Evolutionary conservation across 2,888 invertebrate genomes (phyloP), one percentile per base, ranked within the genome.

Genomic region (Clanis bilineata): DNA sequence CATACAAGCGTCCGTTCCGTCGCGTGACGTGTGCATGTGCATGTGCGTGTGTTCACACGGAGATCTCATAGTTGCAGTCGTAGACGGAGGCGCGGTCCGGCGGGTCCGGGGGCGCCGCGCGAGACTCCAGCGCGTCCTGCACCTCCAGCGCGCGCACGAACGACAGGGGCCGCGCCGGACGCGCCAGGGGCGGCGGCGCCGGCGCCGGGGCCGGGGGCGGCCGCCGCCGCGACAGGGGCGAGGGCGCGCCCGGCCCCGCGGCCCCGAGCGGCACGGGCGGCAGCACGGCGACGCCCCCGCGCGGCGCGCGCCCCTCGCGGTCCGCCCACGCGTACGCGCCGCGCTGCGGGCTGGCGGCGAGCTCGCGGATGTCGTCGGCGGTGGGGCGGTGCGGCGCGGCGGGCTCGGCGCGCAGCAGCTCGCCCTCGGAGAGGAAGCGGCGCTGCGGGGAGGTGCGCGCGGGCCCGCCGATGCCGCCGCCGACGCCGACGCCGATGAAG

Each of bases 41-140:
- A n/a, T n/a, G n/a, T n/a, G n/a, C n/a, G n/a, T n/a, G n/a, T n/a
- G n/a, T n/a, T 96, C 96, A 98, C 94, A 98, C 97, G 73, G 97
- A 97, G 93, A 98, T 98, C 91, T 98, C 98, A 90, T 98, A 97
- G 93, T 97, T 98, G 95, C 97, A 97, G 88, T 98, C 97, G 90
- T 98, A 98, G 70, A 97, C 96, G 88, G 97, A 97, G 76, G 96
- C 96, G 76, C 97, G 95, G 86, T 97, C 97, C 56, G 97, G 96
- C 15, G 96, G 88, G 59, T 83, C 82, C 79, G 88, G 69, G 74
- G 88, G 78, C 77, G 88, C 76, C 73, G 93, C 88, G 80, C 95
- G 94, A 93, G 97, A 95, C 81, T 98, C 98, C 82, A 97, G 95
- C 61, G 95, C 95, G 87, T 97, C 97, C 70, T 97, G 96, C 94